A percentile compares a stretch with the other conserved stretches of the same genome.
phyloP scores from a whole-genome alignment of 2,888 invertebrate species.

The Eupithecia tripunctaria region DNA sequence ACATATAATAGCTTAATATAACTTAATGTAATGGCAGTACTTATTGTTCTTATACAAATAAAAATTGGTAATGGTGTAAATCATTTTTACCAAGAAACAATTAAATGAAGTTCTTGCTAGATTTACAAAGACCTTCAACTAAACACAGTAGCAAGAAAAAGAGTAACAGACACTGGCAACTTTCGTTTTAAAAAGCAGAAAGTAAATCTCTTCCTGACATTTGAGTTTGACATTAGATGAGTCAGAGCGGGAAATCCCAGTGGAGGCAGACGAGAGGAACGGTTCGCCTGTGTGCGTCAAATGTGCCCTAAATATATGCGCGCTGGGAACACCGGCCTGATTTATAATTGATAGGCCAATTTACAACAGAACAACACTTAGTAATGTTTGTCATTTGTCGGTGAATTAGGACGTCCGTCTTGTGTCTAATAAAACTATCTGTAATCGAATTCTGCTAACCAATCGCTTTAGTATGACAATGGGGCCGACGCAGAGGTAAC shows the following conservation, averaged over 20 bases:
- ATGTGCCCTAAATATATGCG: conserved; percentile 55
- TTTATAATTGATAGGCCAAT: conserved; percentile 25
- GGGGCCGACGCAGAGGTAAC: no score
- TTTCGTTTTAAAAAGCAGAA: background rate
- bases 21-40: no score
- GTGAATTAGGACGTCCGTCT: background rate
- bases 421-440: background rate
- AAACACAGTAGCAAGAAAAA: background rate
- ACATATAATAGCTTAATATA: no score
- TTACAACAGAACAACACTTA: conserved; percentile 8
- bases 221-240: conserved; percentile 49
- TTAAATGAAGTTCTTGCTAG: background rate
- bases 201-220: background rate
- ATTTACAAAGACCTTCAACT: background rate
- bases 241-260: conserved; percentile 58
- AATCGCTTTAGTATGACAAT: no score
- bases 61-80: background rate
- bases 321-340: conserved; percentile 37
- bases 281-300: conserved; percentile 60
- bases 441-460: no score
- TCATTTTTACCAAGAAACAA: background rate
- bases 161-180: background rate
- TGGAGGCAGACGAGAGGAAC: conserved; percentile 43
- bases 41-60: no score
- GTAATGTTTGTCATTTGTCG: conserved; percentile 1